A percentile compares a stretch with the other conserved stretches of the same genome.
These are phyloP conservation scores for Lasioglossum calceatum DNA, from an alignment of 2,888 invertebrate genomes.

Conservation along the genomic window DNA sequence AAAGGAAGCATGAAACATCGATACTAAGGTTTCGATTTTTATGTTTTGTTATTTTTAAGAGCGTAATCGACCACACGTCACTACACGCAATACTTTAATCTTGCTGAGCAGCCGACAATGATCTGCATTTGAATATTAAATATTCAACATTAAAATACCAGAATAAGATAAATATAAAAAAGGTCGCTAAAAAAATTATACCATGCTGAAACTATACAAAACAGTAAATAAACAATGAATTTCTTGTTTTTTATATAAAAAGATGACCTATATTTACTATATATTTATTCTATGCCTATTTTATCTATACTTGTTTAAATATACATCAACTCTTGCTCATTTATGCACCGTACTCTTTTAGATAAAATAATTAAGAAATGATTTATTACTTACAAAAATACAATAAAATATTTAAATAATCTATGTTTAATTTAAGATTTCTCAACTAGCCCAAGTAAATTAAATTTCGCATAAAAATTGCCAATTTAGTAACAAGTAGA, in stretches of 20 bases:
- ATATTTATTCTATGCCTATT: no score
- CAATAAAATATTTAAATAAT: background rate
- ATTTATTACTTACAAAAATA: background rate
- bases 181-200: background rate
- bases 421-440: no score
- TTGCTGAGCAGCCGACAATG: background rate
- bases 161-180: background rate
- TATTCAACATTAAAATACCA: background rate
- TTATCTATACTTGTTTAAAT: background rate
- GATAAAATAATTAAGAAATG: background rate
- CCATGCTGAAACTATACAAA: no score
- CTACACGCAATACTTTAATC: background rate
- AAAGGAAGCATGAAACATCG: constrained; percentile 12
- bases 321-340: background rate
- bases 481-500: no score
- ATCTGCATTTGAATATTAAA: background rate
- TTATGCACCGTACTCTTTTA: background rate
- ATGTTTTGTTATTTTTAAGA: background rate
- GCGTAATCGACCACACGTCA: background rate
- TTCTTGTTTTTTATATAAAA: no score
- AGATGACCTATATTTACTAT: no score
- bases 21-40: constrained; percentile 15
- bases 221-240: no score
- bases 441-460: no score
- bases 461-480: no score